Percentiles rank a stretch among this genome's conserved stretches.
Conservation (phyloP, 1,140 invertebrate genomes). For the Rhyzopertha dominica region DNA sequence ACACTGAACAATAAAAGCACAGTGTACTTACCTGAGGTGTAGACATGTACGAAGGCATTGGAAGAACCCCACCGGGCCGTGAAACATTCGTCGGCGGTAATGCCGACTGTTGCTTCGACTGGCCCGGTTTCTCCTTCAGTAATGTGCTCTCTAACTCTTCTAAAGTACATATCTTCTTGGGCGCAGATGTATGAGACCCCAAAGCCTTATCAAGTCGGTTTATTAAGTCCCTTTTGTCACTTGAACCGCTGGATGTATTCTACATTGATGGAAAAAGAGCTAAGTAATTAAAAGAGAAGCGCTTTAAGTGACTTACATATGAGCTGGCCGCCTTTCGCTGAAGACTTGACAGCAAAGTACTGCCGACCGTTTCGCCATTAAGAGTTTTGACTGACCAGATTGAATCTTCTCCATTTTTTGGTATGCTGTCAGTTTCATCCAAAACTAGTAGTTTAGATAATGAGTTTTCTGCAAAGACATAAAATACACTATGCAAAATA, state of each 20-base stretch:
- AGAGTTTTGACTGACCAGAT: too few species aligned
- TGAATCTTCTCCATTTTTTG: neutral
- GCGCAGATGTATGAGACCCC: conserved; percentile 10
- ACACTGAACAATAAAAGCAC: too few species aligned
- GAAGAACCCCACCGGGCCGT: conserved; percentile 16
- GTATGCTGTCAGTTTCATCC: conserved; percentile 25
- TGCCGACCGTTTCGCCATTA: too few species aligned
- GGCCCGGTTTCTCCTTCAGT: conserved; percentile 14
- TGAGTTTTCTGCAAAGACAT: conserved; percentile 47
- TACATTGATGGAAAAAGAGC: too few species aligned
- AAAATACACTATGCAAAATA: conserved; percentile 13
- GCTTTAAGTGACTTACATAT: too few species aligned
- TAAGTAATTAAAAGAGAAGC: too few species aligned
- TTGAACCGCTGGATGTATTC: too few species aligned
- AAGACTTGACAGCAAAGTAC: too few species aligned
- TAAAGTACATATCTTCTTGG: conserved; percentile 51
- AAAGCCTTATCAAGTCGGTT: too few species aligned
- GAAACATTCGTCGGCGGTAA: conserved; percentile 23
- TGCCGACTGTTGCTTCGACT: too few species aligned
- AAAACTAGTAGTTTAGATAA: conserved; percentile 55
- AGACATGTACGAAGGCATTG: conserved; percentile 12
- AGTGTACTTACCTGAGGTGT: neutral
- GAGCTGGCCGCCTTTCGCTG: too few species aligned
- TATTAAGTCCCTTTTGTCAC: too few species aligned
- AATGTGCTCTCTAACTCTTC: conserved; percentile 55